Conservation (phyloP, 2,888 invertebrate genomes). For the Macrosiphum euphorbiae region DNA sequence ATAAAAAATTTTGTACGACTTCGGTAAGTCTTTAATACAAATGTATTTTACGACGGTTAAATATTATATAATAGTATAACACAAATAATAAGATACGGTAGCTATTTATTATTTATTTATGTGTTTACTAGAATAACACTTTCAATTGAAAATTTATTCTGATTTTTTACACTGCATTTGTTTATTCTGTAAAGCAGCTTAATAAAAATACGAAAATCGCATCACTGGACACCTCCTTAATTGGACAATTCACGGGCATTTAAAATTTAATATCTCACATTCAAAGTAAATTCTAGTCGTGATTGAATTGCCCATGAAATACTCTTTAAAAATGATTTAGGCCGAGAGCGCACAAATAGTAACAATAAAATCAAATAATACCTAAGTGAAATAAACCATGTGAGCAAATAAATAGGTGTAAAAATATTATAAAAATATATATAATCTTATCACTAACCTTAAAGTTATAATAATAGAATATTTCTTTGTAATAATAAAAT, state of each 20-base stretch:
- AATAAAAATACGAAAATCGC: neutral
- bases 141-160: neutral
- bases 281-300: neutral
- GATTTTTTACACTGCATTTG: neutral
- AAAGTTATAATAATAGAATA: neutral
- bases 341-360: neutral
- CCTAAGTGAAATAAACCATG: neutral
- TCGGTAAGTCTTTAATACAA: neutral
- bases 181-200: no score
- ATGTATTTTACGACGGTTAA: neutral
- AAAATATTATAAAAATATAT: neutral
- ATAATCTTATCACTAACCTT: neutral
- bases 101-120: neutral
- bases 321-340: neutral
- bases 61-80: neutral
- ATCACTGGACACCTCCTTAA: neutral
- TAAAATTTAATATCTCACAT: neutral
- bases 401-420: no score
- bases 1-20: neutral
- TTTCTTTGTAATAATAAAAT: neutral
- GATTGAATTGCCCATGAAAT: neutral
- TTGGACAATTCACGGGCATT: neutral
- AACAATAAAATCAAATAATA: neutral
- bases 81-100: neutral
- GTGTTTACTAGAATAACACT: neutral